Percentiles rank a stretch among this genome's conserved stretches.
Conservation (phyloP, 2,888 invertebrate genomes). For the Leistus spinibarbis region DNA sequence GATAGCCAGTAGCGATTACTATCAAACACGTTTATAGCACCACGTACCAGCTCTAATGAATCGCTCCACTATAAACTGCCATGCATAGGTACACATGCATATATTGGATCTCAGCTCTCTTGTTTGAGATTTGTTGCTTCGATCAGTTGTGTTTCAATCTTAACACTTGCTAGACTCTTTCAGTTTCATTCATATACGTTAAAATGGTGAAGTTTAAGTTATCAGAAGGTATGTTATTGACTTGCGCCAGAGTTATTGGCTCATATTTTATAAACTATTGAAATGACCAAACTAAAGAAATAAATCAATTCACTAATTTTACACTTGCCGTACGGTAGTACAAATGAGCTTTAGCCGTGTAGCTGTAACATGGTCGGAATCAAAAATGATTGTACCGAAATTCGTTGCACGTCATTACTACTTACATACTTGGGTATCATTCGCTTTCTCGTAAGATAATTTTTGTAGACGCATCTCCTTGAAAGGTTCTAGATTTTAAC, state of each 20-base stretch:
- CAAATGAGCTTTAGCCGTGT: too few species aligned
- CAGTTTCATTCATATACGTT: neutral
- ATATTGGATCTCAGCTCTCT: neutral
- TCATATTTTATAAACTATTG: too few species aligned
- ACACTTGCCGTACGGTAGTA: too few species aligned
- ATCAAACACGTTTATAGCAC: neutral
- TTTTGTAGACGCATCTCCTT: too few species aligned
- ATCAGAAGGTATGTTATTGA: constrained; percentile 18
- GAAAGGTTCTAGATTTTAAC: too few species aligned
- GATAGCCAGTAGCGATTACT: neutral
- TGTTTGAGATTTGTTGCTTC: neutral
- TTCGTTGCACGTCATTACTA: too few species aligned
- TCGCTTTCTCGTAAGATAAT: too few species aligned
- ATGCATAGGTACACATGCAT: neutral
- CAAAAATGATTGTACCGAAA: too few species aligned
- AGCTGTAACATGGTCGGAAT: too few species aligned
- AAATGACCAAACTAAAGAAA: too few species aligned
- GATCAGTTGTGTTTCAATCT: neutral
- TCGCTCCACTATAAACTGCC: neutral
- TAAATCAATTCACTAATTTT: too few species aligned
- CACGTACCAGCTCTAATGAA: neutral
- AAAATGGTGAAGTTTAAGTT: constrained; percentile 24
- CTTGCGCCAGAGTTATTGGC: neutral
- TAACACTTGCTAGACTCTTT: neutral
- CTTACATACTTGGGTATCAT: too few species aligned